Conservation (phyloP, 2,797 vertebrate genomes). For the Serranus cabrilla region DNA sequence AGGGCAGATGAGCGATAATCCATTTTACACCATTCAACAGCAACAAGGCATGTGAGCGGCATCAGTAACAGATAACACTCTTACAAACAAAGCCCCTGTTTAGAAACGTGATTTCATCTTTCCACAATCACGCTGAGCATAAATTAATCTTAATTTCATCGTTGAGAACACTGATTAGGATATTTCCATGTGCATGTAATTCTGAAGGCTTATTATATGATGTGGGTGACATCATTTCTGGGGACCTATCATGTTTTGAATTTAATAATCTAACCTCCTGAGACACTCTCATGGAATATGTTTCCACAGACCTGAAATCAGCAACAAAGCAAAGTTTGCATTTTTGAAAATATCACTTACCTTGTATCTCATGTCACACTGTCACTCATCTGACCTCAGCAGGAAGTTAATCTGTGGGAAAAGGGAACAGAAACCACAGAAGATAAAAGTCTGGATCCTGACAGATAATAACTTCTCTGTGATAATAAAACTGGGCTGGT, state of each 20-base stretch:
- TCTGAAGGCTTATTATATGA: background rate
- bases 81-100: slow-evolving; percentile 27
- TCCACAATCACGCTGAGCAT: background rate
- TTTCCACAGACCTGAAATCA: slow-evolving; percentile 9
- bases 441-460: background rate
- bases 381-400: background rate
- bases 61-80: slow-evolving; percentile 36
- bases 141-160: background rate
- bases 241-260: background rate
- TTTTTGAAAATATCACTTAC: background rate
- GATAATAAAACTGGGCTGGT: background rate
- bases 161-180: background rate
- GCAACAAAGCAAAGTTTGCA: slow-evolving; percentile 1
- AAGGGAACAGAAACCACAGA: slow-evolving; percentile 43
- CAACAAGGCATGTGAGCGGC: slow-evolving; percentile 11
- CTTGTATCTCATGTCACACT: background rate
- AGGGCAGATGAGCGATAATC: slow-evolving; percentile 31
- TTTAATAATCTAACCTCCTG: background rate
- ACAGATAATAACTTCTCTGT: background rate
- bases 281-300: background rate
- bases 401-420: slow-evolving; percentile 48
- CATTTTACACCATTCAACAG: slow-evolving; percentile 27
- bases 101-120: background rate
- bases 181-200: background rate
- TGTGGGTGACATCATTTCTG: background rate